Percentiles rank a stretch among this genome's conserved stretches.
Evolutionary conservation across 2,797 vertebrate genomes (phyloP).

Genomic region (Diceros bicornis): DNA sequence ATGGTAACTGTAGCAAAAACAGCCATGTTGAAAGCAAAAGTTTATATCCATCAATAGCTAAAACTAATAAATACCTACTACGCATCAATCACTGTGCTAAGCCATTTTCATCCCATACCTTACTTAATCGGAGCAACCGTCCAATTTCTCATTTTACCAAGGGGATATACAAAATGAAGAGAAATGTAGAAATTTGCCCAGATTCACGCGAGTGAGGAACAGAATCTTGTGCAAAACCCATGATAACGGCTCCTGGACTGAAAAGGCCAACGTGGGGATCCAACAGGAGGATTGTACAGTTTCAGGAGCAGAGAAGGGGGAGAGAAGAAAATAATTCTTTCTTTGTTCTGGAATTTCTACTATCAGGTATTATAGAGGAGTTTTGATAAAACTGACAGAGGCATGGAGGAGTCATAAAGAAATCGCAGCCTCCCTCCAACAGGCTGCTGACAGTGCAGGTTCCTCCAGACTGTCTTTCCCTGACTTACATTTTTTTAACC

Average conservation of each 20-base stretch:
- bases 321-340: neutral
- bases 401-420: neutral
- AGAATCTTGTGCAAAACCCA: no score
- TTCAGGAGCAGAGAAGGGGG: neutral
- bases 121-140: no score
- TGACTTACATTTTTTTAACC: neutral
- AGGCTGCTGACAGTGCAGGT: neutral
- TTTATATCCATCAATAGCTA: no score
- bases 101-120: no score
- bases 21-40: no score
- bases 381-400: neutral
- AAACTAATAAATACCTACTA: neutral
- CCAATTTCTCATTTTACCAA: neutral
- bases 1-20: neutral
- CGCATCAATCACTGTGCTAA: neutral
- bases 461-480: neutral
- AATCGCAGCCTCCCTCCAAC: neutral
- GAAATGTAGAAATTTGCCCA: no score
- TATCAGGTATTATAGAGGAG: neutral
- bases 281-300: neutral
- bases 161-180: rapidly evolving
- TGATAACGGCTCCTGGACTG: neutral
- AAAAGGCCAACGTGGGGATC: neutral
- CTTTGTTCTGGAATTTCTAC: neutral
- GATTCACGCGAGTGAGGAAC: neutral